Percentiles rank a stretch among this genome's conserved stretches.
phyloP scores from a whole-genome alignment of 2,113 vertebrate genomes.

The Colaptes auratus region DNA sequence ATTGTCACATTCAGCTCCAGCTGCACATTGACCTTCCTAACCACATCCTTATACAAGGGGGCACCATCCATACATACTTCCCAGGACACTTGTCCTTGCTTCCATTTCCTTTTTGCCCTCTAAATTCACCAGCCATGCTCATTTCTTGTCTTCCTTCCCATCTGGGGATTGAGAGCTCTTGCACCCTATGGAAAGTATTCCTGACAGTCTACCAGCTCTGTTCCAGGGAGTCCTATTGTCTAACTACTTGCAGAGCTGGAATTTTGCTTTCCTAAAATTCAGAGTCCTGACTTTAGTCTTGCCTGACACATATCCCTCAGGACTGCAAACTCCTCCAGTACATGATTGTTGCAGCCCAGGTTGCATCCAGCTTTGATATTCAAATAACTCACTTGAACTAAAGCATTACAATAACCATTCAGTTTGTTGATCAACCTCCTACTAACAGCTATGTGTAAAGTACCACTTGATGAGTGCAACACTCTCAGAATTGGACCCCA shows the following conservation, averaged over 20 bases:
- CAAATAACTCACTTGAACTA: not conserved
- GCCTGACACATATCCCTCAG: not conserved
- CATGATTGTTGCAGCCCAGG: not conserved
- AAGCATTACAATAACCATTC: not conserved
- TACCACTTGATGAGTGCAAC: not conserved
- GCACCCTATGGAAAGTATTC: too few species aligned
- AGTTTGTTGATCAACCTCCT: not conserved
- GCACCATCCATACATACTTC: not conserved
- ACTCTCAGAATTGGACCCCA: not conserved
- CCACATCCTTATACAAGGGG: not conserved
- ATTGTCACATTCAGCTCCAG: not conserved
- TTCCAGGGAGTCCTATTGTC: not conserved
- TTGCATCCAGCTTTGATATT: too few species aligned
- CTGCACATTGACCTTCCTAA: not conserved
- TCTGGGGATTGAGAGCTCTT: not conserved
- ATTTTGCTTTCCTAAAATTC: not conserved
- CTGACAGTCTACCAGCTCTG: not conserved
- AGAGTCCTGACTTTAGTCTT: not conserved
- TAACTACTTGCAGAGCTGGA: not conserved
- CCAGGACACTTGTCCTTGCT: not conserved
- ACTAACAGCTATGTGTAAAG: not conserved
- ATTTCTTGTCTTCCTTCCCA: not conserved
- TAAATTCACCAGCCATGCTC: not conserved
- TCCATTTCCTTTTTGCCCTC: not conserved
- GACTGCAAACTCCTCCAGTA: not conserved